phyloP scores from a whole-genome alignment of 2,888 invertebrate genomes.

The Andrena marginata region DNA sequence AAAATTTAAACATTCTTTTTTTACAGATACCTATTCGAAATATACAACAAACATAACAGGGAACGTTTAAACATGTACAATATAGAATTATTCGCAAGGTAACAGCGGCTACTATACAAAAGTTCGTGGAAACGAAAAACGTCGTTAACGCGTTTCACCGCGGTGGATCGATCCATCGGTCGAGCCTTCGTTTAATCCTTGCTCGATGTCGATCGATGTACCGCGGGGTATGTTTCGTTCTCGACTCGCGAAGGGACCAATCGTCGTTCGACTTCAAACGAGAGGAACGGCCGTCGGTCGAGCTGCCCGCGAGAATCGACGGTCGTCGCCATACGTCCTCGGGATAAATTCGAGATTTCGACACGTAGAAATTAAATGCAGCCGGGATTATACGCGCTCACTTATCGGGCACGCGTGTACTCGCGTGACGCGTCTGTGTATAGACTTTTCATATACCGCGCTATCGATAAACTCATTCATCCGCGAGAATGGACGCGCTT shows the following conservation, averaged over 20 bases:
- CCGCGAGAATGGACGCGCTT: conserved; percentile 72
- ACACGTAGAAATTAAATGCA: conserved; percentile 76
- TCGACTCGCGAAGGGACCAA: conserved; percentile 24
- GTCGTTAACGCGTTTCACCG: conserved; percentile 17
- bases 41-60: conserved; percentile 70
- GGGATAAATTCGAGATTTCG: conserved; percentile 43
- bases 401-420: conserved; percentile 21
- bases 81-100: conserved; percentile 64
- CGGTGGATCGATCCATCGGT: conserved; percentile 22
- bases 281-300: conserved; percentile 53
- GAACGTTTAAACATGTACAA: conserved; percentile 65
- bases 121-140: conserved; percentile 45
- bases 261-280: conserved; percentile 59
- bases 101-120: conserved; percentile 65
- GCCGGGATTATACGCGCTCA: conserved; percentile 71
- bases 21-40: conserved; percentile 58
- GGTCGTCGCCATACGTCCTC: conserved; percentile 28
- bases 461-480: conserved; percentile 67
- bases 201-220: conserved; percentile 50
- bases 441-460: conserved; percentile 54
- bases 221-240: neutral
- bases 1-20: conserved; percentile 44
- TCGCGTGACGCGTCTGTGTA: conserved; percentile 14
- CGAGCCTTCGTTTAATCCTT: conserved; percentile 1
- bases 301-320: conserved; percentile 47